Conservation (phyloP, 2,888 invertebrate genomes). For the Bellardia bayeri region DNA sequence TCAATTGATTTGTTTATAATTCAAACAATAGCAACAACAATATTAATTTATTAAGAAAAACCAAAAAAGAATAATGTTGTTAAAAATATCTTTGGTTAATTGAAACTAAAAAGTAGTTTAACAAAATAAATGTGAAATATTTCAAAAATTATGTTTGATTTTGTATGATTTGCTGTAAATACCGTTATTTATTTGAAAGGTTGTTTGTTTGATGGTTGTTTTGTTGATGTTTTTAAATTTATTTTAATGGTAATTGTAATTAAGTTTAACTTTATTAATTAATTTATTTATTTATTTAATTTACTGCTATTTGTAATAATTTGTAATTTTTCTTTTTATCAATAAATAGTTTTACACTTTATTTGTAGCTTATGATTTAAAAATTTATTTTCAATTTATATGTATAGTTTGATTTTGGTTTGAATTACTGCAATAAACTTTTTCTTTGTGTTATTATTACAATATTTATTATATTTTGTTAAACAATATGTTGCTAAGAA, state of each 20-base stretch:
- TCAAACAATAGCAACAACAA: conserved; percentile 45
- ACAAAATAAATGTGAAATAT: conserved; percentile 1
- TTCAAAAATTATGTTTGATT: background rate
- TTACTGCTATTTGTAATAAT: background rate
- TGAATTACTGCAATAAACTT: conserved; percentile 16
- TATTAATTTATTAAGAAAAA: background rate
- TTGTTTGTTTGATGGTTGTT: conserved; percentile 26
- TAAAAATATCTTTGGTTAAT: background rate
- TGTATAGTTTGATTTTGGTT: conserved; percentile 51
- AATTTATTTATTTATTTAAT: too few species aligned
- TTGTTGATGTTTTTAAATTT: conserved; percentile 28
- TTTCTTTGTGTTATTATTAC: conserved; percentile 1
- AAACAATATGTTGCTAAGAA: conserved; percentile 41
- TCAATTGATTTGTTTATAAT: conserved; percentile 69
- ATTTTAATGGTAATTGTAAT: background rate
- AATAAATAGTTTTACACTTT: conserved; percentile 5
- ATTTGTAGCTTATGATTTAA: background rate
- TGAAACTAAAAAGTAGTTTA: too few species aligned
- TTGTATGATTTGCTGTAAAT: conserved; percentile 28
- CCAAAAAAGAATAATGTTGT: conserved; percentile 19
- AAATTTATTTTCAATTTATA: conserved; percentile 9
- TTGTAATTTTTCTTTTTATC: conserved; percentile 24
- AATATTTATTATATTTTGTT: background rate
- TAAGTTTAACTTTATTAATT: background rate
- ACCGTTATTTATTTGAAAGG: conserved; percentile 63